Percentiles rank a stretch among this genome's conserved stretches.
Evolutionary conservation across 2,113 vertebrate genomes (phyloP).

Genomic region (Pyrgilauda ruficollis): DNA sequence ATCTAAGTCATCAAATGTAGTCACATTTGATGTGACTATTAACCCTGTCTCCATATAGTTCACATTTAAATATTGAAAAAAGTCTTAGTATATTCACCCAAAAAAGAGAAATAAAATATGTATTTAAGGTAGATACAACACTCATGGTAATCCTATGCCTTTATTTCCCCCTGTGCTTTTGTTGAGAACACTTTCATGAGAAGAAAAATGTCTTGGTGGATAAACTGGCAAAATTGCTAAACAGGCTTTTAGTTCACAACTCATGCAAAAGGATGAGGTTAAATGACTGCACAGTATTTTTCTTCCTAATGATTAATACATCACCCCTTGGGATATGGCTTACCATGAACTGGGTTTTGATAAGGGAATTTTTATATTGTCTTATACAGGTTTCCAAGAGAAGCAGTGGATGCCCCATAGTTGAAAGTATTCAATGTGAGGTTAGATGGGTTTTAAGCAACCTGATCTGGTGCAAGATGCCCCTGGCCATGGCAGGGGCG

Average conservation of each 20-base stretch:
- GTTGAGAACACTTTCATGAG: background rate
- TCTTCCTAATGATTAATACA: background rate
- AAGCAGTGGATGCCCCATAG: background rate
- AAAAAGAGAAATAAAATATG: background rate
- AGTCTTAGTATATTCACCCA: background rate
- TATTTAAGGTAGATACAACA: background rate
- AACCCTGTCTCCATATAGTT: background rate
- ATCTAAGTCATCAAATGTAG: background rate
- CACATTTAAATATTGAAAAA: background rate
- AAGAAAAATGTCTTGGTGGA: background rate
- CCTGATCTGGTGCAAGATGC: background rate
- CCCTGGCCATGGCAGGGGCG: background rate
- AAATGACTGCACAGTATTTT: background rate
- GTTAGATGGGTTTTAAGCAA: background rate
- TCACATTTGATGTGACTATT: background rate
- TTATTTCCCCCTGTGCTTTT: background rate
- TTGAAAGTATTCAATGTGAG: background rate
- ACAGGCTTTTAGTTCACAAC: background rate
- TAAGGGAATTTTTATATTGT: background rate
- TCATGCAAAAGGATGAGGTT: background rate
- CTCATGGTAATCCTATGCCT: background rate
- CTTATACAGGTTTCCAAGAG: background rate
- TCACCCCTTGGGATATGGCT: background rate
- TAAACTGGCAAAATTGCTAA: background rate
- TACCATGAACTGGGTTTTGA: background rate